Base-by-base conservation (phyloP, 2,113 vertebrate genomes). In the Aldabrachelys gigantea region DNA sequence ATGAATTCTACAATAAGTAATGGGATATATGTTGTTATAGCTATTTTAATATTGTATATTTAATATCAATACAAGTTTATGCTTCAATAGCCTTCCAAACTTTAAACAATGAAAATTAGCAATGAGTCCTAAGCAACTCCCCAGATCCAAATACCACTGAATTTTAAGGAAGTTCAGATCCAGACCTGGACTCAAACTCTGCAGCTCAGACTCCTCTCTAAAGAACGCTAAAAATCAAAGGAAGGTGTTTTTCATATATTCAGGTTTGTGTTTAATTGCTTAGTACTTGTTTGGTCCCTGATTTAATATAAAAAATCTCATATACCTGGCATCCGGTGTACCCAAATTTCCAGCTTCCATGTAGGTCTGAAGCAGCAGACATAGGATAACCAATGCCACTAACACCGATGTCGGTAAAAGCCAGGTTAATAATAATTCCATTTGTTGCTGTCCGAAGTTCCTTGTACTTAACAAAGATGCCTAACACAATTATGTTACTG, bases 261-360 rank as follows among this genome's bases (percentile, higher is more conserved):
- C 79, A 72, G 52, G 82, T 90, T 92, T 84, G 76, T 12, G 96
- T 92, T 49, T 54, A 78, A 75, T 88, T 12, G 21, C 47, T 95
- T 54, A 72, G 41, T 83, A 90, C 50, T 27, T 78, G 19, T 38
- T 4, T 82, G 29, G 5, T 62, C 13, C 88, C 49, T 49, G 4
- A 54, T 50, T 52, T 62, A 87, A 89, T 5, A 80, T n/a, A 4
- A 24, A 47, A 80, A 27, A 21, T 24, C 7, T 49, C 35, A 80
- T 93, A 78, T 97, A 99, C 99, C 99, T 99, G 99, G 97, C 99
- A 99, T 91, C 99, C 99, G 1, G 97, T 96, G 96, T 99, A 98
- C 91, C 99, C 99, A 93, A 99, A 99, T 93, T 99, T 99, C 99
- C 99, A 99, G 95, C 99, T 99, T 96, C 99, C 99, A 11, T 99